Evolutionary conservation across 2,888 invertebrate genomes (phyloP).

Genomic region (Petrolisthes cinctipes): DNA sequence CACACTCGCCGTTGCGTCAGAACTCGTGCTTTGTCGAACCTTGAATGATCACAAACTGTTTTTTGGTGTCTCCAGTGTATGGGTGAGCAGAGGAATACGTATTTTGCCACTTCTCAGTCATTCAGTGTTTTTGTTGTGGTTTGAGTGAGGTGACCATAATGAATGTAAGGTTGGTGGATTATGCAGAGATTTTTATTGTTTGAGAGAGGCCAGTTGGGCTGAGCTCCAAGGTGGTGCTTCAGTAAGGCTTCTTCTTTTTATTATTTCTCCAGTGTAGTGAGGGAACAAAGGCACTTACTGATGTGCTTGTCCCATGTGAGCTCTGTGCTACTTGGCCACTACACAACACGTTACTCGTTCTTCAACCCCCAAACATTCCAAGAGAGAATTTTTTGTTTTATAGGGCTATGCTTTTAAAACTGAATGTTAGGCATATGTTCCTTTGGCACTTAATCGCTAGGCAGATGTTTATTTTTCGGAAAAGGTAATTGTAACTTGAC

Average conservation of each 20-base stretch:
- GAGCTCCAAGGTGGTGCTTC: constrained; percentile 35
- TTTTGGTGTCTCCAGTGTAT: constrained; percentile 36
- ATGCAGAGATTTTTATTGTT: constrained; percentile 9
- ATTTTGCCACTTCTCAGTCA: constrained; percentile 29
- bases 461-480: not conserved
- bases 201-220: constrained; percentile 31
- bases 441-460: not conserved
- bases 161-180: constrained; percentile 30
- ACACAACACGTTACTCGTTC: constrained; percentile 22
- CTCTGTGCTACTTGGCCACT: constrained; percentile 20
- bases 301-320: constrained; percentile 17
- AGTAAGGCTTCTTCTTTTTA: constrained; percentile 28
- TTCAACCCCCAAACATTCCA: constrained; percentile 36
- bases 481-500: not conserved
- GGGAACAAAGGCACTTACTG: constrained; percentile 39
- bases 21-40: constrained; percentile 44
- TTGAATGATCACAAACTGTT: constrained; percentile 38
- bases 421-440: not conserved
- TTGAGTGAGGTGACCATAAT: constrained; percentile 19
- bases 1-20: constrained; percentile 34
- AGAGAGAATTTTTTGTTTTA: constrained; percentile 26
- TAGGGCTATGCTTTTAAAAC: not conserved
- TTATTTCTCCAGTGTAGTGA: constrained; percentile 25
- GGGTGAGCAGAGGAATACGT: constrained; percentile 25
- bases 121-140: constrained; percentile 26